These are phyloP conservation scores for Semotilus atromaculatus DNA, from an alignment of 2,797 vertebrate species.

Conservation along the genomic window DNA sequence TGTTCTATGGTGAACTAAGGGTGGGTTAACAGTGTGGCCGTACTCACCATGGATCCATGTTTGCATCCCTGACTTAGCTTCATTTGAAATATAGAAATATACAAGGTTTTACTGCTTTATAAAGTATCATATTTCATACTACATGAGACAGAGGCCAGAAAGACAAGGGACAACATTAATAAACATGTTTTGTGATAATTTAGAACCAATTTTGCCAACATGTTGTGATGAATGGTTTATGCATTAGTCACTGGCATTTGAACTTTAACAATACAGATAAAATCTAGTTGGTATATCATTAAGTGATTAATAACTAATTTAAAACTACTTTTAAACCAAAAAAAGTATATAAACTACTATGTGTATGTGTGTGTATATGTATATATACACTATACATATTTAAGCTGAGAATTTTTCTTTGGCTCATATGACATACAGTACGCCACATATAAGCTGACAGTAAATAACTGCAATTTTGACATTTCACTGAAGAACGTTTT, in stretches of 20 bases:
- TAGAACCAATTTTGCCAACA: neutral
- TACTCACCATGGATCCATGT: constrained; percentile 88
- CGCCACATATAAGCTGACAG: constrained; percentile 24
- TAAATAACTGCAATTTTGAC: neutral
- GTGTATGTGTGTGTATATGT: neutral
- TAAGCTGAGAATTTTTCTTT: neutral
- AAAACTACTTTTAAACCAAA: neutral
- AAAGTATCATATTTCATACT: constrained; percentile 63
- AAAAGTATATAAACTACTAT: neutral
- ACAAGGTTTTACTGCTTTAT: constrained; percentile 82
- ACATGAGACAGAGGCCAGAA: constrained; percentile 67
- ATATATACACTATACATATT: no score
- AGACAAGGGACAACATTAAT: constrained; percentile 74
- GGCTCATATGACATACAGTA: neutral
- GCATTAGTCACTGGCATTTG: constrained; percentile 5
- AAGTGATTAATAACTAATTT: neutral
- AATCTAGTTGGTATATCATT: neutral
- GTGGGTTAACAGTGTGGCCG: constrained; percentile 71
- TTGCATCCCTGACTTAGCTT: constrained; percentile 90
- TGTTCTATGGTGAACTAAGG: constrained; percentile 56
- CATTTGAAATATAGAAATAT: constrained; percentile 82
- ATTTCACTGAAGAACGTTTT: neutral
- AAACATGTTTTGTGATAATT: constrained; percentile 57
- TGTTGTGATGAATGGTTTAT: neutral
- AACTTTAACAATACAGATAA: neutral